phyloP scores from a whole-genome alignment of 2,888 invertebrate genomes.

The Ichneumoninae sp. region DNA sequence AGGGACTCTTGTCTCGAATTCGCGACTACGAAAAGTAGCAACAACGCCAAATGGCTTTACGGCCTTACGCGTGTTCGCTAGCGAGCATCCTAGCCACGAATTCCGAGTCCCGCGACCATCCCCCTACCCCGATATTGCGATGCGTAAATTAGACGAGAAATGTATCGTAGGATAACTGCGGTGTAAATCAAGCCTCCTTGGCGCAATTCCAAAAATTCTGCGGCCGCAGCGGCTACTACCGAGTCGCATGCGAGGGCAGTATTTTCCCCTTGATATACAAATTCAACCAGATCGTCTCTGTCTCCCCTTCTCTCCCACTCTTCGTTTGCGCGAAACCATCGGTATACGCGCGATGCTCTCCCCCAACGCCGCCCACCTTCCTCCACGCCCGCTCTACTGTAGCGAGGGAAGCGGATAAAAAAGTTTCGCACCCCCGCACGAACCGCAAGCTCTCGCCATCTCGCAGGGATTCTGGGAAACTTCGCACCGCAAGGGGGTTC shows the following conservation, averaged over 20 bases:
- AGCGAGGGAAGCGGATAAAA: conserved; percentile 16
- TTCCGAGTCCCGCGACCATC: conserved; percentile 11
- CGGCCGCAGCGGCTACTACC: conserved; percentile 36
- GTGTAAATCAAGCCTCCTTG: conserved; percentile 66
- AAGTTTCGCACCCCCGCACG: conserved; percentile 20
- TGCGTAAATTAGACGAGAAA: conserved; percentile 63
- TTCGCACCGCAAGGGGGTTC: conserved; percentile 35
- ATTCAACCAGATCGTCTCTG: conserved; percentile 18
- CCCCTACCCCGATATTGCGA: conserved; percentile 32
- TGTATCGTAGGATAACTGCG: conserved; percentile 63
- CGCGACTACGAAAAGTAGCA: not conserved
- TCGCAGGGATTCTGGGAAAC: conserved; percentile 28
- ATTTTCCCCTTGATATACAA: conserved; percentile 48
- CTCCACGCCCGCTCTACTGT: conserved; percentile 26
- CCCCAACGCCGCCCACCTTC: conserved; percentile 8
- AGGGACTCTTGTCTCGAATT: not conserved
- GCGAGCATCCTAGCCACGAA: conserved; percentile 24
- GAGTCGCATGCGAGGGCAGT: conserved; percentile 17
- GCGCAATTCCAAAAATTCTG: conserved; percentile 66
- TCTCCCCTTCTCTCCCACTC: conserved; percentile 1
- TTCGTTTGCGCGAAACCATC: conserved; percentile 28
- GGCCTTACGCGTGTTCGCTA: conserved; percentile 17
- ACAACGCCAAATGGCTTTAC: not conserved
- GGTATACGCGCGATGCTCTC: not conserved
- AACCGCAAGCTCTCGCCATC: conserved; percentile 56